phyloP scores from a whole-genome alignment of 2,888 invertebrate species.

The Hermaeophaga mercurialis region DNA sequence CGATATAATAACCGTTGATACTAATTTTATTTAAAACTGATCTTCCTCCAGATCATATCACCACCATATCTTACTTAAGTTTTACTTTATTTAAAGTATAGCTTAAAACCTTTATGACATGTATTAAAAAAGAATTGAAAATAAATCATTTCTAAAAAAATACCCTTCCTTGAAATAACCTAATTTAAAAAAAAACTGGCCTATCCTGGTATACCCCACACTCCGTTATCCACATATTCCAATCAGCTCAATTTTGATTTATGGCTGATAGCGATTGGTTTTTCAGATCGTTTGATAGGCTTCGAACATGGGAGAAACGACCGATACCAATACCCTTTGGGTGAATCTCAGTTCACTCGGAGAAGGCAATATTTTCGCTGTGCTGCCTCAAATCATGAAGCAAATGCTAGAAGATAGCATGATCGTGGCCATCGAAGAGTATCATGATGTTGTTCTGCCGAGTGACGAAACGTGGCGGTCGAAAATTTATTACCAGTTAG shows the following conservation, averaged over 20 bases:
- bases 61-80: no score
- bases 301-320: constrained; percentile 26
- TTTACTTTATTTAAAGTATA: no score
- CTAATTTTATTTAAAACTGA: no score
- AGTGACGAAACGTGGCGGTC: constrained; percentile 73
- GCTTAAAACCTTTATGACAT: not conserved
- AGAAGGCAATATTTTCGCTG: constrained; percentile 67
- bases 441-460: constrained; percentile 64
- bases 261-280: constrained; percentile 22
- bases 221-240: constrained; percentile 10
- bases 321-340: constrained; percentile 57
- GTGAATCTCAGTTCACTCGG: constrained; percentile 63
- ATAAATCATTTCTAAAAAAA: no score
- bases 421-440: constrained; percentile 42
- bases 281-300: constrained; percentile 20
- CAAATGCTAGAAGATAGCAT: constrained; percentile 59
- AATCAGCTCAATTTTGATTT: constrained; percentile 18
- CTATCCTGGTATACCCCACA: constrained; percentile 13
- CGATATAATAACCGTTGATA: no score
- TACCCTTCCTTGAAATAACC: no score
- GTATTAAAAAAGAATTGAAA: not conserved
- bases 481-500: constrained; percentile 70
- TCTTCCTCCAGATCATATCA: no score
- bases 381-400: constrained; percentile 69
- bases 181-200: not conserved